Percentiles rank a stretch among this genome's conserved stretches.
Conservation (phyloP, 2,113 vertebrate genomes). For the Rafetus swinhoei region DNA sequence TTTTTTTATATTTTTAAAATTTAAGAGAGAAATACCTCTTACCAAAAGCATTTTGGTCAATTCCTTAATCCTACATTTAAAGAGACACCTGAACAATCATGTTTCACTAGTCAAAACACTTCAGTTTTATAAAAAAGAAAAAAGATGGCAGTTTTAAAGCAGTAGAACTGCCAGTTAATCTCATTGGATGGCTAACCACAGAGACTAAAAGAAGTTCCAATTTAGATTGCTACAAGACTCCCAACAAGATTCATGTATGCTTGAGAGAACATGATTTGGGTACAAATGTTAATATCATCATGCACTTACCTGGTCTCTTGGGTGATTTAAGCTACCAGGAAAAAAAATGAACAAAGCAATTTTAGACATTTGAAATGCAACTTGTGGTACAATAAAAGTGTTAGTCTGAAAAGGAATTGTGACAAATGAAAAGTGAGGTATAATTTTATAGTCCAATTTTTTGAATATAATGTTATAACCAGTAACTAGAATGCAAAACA, state of each 20-base stretch:
- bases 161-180: neutral
- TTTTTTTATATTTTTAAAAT: too few relatives aligned
- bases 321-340: constrained; percentile 93
- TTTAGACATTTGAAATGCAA: constrained; percentile 57
- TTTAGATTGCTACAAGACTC: neutral
- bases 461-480: neutral
- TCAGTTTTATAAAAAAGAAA: neutral
- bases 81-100: neutral
- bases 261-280: neutral
- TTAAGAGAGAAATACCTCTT: neutral
- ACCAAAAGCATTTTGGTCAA: neutral
- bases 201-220: neutral
- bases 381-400: neutral
- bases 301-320: constrained; percentile 92
- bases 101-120: neutral
- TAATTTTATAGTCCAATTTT: neutral
- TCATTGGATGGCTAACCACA: neutral
- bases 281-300: neutral
- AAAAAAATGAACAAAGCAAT: constrained; percentile 66
- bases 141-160: neutral
- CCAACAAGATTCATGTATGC: neutral
- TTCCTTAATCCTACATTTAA: neutral
- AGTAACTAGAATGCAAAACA: neutral
- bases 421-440: neutral
- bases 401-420: neutral